Percentiles rank a stretch among this genome's conserved stretches.
Evolutionary conservation across 2,888 invertebrate species (phyloP).

Genomic region (Cantharis rustica): DNA sequence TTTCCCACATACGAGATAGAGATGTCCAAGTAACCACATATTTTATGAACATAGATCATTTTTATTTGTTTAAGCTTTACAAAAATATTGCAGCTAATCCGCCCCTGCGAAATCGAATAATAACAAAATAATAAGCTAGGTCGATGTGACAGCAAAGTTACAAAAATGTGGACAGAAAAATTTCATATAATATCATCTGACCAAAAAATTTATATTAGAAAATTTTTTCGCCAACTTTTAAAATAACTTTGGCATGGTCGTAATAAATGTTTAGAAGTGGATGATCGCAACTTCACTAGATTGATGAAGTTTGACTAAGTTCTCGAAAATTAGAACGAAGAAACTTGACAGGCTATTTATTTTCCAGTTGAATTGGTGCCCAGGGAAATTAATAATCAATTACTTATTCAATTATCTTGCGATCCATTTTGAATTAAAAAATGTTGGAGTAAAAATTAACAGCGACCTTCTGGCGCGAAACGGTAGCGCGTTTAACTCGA

Average conservation of each 20-base stretch:
- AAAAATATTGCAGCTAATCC: no score
- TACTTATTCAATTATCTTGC: slow-evolving; percentile 37
- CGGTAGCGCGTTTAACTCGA: background rate
- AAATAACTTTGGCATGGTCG: slow-evolving; percentile 4
- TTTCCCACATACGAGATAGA: no score
- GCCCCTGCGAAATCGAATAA: no score
- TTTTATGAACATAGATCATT: no score
- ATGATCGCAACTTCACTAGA: slow-evolving; percentile 80
- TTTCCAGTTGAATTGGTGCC: slow-evolving; percentile 26
- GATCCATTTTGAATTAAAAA: slow-evolving; percentile 22
- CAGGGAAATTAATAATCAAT: slow-evolving; percentile 39
- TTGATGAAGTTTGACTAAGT: slow-evolving; percentile 33
- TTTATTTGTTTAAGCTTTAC: no score
- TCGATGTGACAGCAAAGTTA: background rate
- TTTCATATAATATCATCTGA: background rate
- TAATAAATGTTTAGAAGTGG: slow-evolving; percentile 73
- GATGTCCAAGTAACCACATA: no score
- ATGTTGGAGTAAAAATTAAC: background rate
- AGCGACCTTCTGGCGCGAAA: background rate
- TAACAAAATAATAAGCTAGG: background rate
- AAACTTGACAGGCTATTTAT: slow-evolving; percentile 37
- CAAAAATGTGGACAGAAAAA: background rate
- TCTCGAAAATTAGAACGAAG: slow-evolving; percentile 26
- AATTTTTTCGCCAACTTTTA: background rate
- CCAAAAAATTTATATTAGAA: background rate